These are phyloP conservation scores for Pachypsylla venusta DNA, from an alignment of 1,140 invertebrate species.

Conservation along the genomic window DNA sequence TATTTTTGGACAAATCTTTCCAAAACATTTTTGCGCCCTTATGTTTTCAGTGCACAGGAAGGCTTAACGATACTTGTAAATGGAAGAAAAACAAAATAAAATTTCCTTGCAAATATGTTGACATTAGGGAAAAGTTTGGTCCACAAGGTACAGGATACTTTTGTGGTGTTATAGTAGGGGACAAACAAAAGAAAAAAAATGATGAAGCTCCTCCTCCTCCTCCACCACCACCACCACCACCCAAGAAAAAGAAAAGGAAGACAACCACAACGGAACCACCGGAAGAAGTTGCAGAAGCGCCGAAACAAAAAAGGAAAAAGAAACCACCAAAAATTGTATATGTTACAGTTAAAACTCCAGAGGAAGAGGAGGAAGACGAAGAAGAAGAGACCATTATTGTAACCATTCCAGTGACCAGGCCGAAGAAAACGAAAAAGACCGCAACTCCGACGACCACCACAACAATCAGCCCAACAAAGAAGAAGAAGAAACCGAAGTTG, in stretches of 20 bases:
- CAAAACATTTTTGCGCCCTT: background rate
- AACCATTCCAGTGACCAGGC: background rate
- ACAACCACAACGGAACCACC: background rate
- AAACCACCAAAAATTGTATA: background rate
- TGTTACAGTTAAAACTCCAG: background rate
- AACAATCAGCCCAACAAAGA: background rate
- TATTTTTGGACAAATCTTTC: no score
- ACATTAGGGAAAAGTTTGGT: background rate
- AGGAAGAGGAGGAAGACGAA: background rate
- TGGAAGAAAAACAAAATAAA: background rate
- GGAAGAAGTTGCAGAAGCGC: background rate
- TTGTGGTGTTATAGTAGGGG: background rate
- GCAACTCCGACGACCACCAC: no score
- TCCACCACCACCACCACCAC: background rate
- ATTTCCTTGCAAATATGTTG: background rate
- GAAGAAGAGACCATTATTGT: background rate
- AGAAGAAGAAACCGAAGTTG: background rate
- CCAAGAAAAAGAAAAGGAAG: constrained; percentile 4
- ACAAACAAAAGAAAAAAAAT: background rate
- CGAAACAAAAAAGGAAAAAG: background rate
- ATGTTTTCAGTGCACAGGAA: constrained; percentile 1
- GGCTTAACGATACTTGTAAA: background rate
- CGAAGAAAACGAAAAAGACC: background rate
- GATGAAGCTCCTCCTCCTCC: no score
- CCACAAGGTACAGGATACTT: background rate